A percentile compares a stretch with the other conserved stretches of the same genome.
phyloP scores from a whole-genome alignment of 2,113 vertebrate species.

The Lynx canadensis region DNA sequence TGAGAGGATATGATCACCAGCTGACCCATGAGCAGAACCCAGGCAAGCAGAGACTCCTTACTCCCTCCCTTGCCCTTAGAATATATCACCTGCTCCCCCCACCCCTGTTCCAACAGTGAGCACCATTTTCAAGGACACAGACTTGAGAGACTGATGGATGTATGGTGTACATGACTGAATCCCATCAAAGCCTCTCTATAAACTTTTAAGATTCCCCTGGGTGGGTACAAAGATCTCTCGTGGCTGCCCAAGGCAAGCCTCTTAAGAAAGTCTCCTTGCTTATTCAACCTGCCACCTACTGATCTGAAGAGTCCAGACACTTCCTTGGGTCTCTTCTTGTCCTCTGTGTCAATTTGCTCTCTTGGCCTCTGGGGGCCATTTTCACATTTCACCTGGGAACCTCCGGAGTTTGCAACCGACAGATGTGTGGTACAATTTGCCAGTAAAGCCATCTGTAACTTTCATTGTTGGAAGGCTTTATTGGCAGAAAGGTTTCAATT shows the following conservation, averaged over 20 bases:
- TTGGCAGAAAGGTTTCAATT: neutral
- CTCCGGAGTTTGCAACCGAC: neutral
- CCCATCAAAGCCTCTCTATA: neutral
- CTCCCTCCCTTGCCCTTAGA: neutral
- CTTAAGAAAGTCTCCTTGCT: neutral
- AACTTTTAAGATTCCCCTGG: neutral
- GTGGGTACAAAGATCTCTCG: neutral
- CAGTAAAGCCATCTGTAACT: neutral
- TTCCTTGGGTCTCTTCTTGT: neutral
- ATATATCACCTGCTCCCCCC: neutral
- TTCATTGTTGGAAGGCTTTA: too few relatives aligned
- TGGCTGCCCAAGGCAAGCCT: neutral
- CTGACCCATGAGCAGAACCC: too few relatives aligned
- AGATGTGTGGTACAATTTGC: neutral
- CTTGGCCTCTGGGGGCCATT: neutral
- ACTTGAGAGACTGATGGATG: neutral
- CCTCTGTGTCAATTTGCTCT: neutral
- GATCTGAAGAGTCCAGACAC: too few relatives aligned
- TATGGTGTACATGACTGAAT: too few relatives aligned
- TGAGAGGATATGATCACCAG: neutral
- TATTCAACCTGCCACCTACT: neutral
- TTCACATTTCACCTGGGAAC: neutral
- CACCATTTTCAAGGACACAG: neutral
- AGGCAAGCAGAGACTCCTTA: neutral
- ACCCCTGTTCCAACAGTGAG: neutral